Evolutionary conservation across 2,113 vertebrate species (phyloP), one percentile per base, ranked within the genome.

Genomic region (Choloepus hoffmanni): DNA sequence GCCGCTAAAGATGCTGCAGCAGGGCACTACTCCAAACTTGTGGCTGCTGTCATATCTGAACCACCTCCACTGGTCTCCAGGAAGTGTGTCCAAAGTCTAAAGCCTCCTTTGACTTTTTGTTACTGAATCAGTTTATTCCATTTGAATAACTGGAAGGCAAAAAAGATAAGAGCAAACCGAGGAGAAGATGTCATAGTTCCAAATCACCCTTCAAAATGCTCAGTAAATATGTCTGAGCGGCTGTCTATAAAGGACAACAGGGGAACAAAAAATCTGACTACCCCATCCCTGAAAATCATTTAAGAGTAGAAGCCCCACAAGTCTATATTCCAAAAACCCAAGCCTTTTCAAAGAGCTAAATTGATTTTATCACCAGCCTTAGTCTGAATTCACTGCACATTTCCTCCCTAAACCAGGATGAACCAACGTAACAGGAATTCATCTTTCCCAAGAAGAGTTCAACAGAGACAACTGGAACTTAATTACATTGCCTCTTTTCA

Each of bases 81-180:
- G n/a, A 95, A 95, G 62, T 85, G 36, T 58, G 33, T 24, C 60
- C 77, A 83, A 92, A 83, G 68, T 45, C 45, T n/a, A 85, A 84
- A 94, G 58, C 68, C 8, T 83, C 78, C 23, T 89, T 77, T 86
- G 85, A 90, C 36, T 94, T 84, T 77, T 40, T 72, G 67, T 84
- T 67, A 90, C 94, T 92, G 92, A 94, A 87, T 10, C 48, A 67
- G 85, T 95, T 92, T 76, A 87, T 90, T 95, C 82, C 77, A 90
- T 85, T 48, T 85, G 78, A 36, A 10, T 90, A 92, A 79, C 24
- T 55, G 19, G n/a, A 87, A 45, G 24, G 62, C 62, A 94, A 96
- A 95, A 88, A 53, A 30, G 24, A 92, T 36, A 36, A 90, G 62
- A 82, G 73, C 55, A 94, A 96, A 95, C 13, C 11, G 79, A 92